Evolutionary conservation across 2,797 vertebrate species (phyloP).

Genomic region (Tinamus major): DNA sequence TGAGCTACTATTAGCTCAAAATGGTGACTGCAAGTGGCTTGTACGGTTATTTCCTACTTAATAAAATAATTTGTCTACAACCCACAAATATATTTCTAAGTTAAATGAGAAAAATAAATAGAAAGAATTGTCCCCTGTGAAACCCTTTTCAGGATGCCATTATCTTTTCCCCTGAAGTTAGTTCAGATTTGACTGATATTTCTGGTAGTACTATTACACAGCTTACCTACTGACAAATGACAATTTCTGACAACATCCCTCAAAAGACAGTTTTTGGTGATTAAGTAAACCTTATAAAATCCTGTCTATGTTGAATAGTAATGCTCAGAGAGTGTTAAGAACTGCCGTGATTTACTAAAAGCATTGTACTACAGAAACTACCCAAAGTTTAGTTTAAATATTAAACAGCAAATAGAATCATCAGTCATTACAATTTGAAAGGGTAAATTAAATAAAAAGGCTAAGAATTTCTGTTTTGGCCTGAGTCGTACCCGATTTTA

Average conservation of each 20-base stretch:
- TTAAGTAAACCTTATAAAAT: neutral
- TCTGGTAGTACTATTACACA: neutral
- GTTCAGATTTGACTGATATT: neutral
- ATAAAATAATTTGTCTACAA: neutral
- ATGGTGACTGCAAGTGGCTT: neutral
- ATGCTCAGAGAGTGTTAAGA: neutral
- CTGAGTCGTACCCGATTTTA: neutral
- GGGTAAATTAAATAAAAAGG: neutral
- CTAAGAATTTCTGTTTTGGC: neutral
- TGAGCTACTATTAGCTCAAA: neutral
- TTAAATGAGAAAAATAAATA: neutral
- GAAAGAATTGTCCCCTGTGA: neutral
- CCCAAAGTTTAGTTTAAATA: neutral
- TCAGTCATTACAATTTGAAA: neutral
- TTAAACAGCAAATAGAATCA: neutral
- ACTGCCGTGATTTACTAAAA: neutral
- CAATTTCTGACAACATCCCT: neutral
- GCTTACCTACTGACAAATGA: neutral
- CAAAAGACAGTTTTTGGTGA: neutral
- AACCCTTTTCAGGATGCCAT: neutral
- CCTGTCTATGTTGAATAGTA: neutral
- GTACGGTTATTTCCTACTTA: neutral
- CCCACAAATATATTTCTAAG: neutral
- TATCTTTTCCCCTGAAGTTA: slow-evolving; percentile 5
- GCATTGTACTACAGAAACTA: neutral